Conservation (phyloP, 2,113 vertebrate species). For the Datnioides undecimradiatus region DNA sequence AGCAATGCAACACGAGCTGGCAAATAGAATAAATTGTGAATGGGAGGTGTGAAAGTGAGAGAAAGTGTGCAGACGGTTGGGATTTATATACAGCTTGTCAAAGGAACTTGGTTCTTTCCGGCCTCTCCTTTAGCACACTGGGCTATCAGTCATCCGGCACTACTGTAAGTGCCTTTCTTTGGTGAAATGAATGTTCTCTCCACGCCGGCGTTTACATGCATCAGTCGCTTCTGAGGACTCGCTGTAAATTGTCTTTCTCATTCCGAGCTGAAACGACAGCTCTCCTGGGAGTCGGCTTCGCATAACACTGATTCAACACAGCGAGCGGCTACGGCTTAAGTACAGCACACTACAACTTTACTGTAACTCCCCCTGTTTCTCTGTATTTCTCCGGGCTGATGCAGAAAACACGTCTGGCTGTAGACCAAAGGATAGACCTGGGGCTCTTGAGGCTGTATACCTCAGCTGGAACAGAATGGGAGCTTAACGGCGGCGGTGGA, state of each 20-base stretch:
- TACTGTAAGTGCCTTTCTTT: neutral
- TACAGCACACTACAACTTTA: conserved; percentile 1
- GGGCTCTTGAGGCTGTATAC: conserved; percentile 42
- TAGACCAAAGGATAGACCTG: conserved; percentile 46
- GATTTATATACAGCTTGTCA: conserved; percentile 13
- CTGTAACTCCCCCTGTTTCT: conserved; percentile 16
- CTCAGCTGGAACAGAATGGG: conserved; percentile 35
- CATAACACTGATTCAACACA: conserved; percentile 28
- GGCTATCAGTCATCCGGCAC: conserved; percentile 16
- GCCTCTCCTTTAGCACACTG: neutral
- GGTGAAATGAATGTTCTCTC: neutral
- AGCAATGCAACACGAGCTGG: conserved; percentile 71
- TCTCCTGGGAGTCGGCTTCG: conserved; percentile 31
- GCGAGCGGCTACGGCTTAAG: conserved; percentile 4
- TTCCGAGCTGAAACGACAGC: conserved; percentile 9
- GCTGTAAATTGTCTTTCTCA: conserved; percentile 11
- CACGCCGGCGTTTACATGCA: neutral
- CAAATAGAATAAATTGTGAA: conserved; percentile 61
- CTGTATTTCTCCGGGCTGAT: conserved; percentile 15
- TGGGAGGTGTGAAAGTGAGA: conserved; percentile 64
- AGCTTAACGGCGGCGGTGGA: conserved; percentile 34
- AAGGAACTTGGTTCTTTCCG: conserved; percentile 2
- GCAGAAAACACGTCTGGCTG: conserved; percentile 32
- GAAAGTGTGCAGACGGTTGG: conserved; percentile 23
- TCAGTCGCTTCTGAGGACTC: conserved; percentile 16